phyloP scores from a whole-genome alignment of 2,797 vertebrate genomes.

The Microchirus variegatus region DNA sequence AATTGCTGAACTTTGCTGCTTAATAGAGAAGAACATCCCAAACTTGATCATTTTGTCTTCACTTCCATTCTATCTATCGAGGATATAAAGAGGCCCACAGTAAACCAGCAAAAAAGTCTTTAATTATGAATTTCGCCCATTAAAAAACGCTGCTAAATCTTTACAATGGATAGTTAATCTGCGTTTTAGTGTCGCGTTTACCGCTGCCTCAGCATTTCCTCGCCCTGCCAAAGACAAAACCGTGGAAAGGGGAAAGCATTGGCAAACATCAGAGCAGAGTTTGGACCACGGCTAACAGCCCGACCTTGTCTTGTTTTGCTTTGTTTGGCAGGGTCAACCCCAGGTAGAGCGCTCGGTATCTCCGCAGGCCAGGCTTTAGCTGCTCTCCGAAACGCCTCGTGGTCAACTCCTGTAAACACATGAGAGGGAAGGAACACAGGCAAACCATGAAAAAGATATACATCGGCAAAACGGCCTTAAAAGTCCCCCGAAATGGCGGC shows the following conservation, averaged over 20 bases:
- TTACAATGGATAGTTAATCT: constrained; percentile 16
- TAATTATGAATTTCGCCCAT: constrained; percentile 23
- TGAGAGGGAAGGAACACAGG: constrained; percentile 79
- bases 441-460: constrained; percentile 88
- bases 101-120: constrained; percentile 2
- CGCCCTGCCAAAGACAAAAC: constrained; percentile 26
- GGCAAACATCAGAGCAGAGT: background rate
- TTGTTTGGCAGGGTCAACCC: constrained; percentile 79
- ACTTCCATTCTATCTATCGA: constrained; percentile 11
- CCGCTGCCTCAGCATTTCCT: constrained; percentile 22
- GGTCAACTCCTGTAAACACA: constrained; percentile 71
- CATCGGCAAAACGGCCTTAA: constrained; percentile 86
- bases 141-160: constrained; percentile 14
- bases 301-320: constrained; percentile 72
- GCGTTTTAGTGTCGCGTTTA: constrained; percentile 13
- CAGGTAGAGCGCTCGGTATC: constrained; percentile 67
- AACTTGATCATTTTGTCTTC: constrained; percentile 25
- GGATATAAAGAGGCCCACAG: background rate
- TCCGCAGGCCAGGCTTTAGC: constrained; percentile 70
- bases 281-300: background rate
- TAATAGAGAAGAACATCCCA: constrained; percentile 24
- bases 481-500: constrained; percentile 82
- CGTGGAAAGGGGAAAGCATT: constrained; percentile 25
- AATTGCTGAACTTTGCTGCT: constrained; percentile 42
- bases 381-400: constrained; percentile 58